A percentile compares a stretch with the other conserved stretches of the same genome.
Evolutionary conservation across 2,113 vertebrate genomes (phyloP).

Genomic region (Gulo gulo): DNA sequence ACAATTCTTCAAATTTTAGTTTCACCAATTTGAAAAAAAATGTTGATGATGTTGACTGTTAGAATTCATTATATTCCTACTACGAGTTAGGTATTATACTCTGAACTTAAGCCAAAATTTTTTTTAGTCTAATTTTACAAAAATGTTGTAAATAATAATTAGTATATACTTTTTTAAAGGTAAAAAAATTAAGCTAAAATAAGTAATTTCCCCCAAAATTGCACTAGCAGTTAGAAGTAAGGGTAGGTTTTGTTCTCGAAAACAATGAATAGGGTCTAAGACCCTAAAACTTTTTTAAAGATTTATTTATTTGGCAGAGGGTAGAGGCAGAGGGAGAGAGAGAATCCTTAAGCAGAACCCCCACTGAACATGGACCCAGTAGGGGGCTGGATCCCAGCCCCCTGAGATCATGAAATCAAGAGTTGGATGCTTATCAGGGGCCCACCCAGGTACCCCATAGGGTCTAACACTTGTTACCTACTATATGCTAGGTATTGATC

Average conservation of each 20-base stretch:
- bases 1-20: neutral
- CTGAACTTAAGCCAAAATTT: neutral
- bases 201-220: neutral
- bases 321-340: neutral
- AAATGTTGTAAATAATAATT: neutral
- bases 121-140: neutral
- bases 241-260: neutral
- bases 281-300: neutral
- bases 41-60: neutral
- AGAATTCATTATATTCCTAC: neutral
- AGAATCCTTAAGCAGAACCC: neutral
- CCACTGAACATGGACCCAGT: neutral
- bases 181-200: neutral
- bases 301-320: neutral
- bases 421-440: neutral
- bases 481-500: neutral
- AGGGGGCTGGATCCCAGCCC: neutral
- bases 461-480: neutral
- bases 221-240: neutral
- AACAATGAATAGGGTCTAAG: neutral
- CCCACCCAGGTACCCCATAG: neutral
- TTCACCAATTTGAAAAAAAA: conserved; percentile 26
- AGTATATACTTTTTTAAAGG: neutral
- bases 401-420: neutral
- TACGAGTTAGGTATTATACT: neutral